phyloP scores from a whole-genome alignment of 2,113 vertebrate species.

The Pimephales promelas region DNA sequence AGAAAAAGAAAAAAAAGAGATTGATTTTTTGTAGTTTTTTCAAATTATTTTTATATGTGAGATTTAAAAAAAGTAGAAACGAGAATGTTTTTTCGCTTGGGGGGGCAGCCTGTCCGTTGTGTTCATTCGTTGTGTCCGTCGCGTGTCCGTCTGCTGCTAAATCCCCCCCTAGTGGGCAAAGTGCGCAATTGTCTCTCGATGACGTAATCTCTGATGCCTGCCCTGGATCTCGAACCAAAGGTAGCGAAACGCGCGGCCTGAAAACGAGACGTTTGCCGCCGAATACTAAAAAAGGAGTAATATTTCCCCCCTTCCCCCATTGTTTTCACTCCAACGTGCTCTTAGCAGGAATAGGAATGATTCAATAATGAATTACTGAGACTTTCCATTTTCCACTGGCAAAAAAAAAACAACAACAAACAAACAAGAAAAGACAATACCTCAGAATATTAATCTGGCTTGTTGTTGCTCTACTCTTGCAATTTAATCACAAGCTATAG shows the following conservation, averaged over 20 bases:
- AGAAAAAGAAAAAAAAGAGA: conserved; percentile 81
- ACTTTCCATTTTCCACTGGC: conserved; percentile 91
- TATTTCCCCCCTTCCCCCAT: not conserved
- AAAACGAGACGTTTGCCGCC: conserved; percentile 87
- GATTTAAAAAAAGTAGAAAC: conserved; percentile 89
- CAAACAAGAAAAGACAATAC: conserved; percentile 83
- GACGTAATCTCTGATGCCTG: conserved; percentile 84
- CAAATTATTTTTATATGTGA: conserved; percentile 99
- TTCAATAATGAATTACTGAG: conserved; percentile 68
- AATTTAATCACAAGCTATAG: conserved; percentile 95
- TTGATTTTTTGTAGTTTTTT: conserved; percentile 95
- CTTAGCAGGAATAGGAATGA: conserved; percentile 66
- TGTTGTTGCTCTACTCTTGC: conserved; percentile 90
- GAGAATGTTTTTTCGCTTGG: conserved; percentile 92
- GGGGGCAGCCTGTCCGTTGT: conserved; percentile 86
- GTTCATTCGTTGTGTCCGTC: conserved; percentile 57
- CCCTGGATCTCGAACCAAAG: conserved; percentile 96
- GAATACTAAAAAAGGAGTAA: conserved; percentile 60
- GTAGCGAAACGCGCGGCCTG: conserved; percentile 84
- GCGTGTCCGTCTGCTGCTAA: conserved; percentile 73
- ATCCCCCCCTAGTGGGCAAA: conserved; percentile 80
- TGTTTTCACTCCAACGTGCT: conserved; percentile 73
- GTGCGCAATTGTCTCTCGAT: conserved; percentile 94
- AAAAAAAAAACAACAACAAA: too few species aligned
- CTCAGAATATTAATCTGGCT: conserved; percentile 94